Percentiles rank a stretch among this genome's conserved stretches.
These are phyloP conservation scores for Caenorhabditis sp. DNA, from an alignment of 2,888 invertebrate genomes.

Conservation along the genomic window DNA sequence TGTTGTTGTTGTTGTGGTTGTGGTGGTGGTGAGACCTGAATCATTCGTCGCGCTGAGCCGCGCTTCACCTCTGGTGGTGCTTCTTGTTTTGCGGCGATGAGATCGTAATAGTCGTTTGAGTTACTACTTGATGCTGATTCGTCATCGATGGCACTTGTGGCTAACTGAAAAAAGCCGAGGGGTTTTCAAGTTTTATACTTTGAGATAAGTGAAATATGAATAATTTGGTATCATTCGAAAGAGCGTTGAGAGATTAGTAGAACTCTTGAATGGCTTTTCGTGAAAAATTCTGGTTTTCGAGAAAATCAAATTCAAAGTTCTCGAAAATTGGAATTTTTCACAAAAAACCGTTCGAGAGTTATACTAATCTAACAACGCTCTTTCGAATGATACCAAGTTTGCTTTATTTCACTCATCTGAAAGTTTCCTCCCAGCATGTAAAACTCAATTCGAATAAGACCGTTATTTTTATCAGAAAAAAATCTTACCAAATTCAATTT, in stretches of 20 bases:
- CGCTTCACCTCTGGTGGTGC: slow-evolving; percentile 8
- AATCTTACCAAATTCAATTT: slow-evolving; percentile 1
- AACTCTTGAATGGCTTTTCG: too few relatives aligned
- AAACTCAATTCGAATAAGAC: slow-evolving; percentile 18
- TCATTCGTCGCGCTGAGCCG: slow-evolving; percentile 16
- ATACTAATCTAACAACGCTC: too few relatives aligned
- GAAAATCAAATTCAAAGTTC: too few relatives aligned
- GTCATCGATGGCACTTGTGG: slow-evolving; percentile 23
- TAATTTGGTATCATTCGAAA: too few relatives aligned
- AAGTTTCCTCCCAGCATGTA: too few relatives aligned
- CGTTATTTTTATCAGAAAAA: background rate
- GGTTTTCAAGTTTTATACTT: too few relatives aligned
- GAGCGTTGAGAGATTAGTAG: too few relatives aligned
- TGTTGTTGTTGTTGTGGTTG: background rate
- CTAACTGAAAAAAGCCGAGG: slow-evolving; percentile 15
- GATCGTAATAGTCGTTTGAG: background rate
- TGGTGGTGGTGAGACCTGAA: slow-evolving; percentile 18
- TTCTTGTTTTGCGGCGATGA: background rate
- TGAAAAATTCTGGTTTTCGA: too few relatives aligned
- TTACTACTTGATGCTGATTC: slow-evolving; percentile 9
- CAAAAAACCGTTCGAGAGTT: too few relatives aligned
- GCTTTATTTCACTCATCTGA: slow-evolving; percentile 8
- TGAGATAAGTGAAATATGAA: too few relatives aligned
- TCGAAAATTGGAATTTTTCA: too few relatives aligned
- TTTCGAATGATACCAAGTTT: too few relatives aligned